Evolutionary conservation across 2,888 invertebrate species (phyloP), one percentile per base, ranked within the genome.

Genomic region (Cylindroiulus punctatus): DNA sequence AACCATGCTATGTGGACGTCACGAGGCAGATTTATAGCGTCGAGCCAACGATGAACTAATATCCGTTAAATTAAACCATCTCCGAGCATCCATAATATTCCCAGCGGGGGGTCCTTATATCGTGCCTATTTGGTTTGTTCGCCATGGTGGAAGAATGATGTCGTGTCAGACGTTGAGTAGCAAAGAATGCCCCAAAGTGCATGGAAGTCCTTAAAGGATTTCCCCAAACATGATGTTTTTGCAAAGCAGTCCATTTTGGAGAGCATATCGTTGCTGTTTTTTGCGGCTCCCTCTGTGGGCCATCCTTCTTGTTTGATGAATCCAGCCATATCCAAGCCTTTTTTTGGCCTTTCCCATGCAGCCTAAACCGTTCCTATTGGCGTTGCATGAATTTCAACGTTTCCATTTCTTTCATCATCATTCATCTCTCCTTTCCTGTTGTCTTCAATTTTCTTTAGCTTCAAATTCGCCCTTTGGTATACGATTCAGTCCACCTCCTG

Each of bases 351-450:
- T 22, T 65, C 22, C 57, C 22, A 22, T 8, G n/a, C n/a, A n/a
- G n/a, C 22, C 22, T 22, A 65, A 65, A 22, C 22, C 57, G 22
- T 57, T 19, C 57, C 57, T n/a, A 57, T 57, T 57, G n/a, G 57
- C n/a, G n/a, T 65, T 65, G 57, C 57, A 65, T 65, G 57, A 65
- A 65, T 65, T 65, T 65, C 57, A 65, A 65, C 57, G 57, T 65
- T 65, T 65, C 57, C 57, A 65, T 65, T 65, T 65, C 57, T 65
- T 65, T 65, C 57, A 65, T 65, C 57, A 65, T 65, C 57, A 65
- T 65, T 65, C 57, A 65, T 65, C 57, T 57, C 57, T 65, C 22
- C 22, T 65, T 65, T 65, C 22, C 57, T 65, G 57, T 65, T 22
- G 22, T 65, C 57, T 65, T 65, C 57, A 65, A 22, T 65, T 65